Conservation (phyloP, 2,113 vertebrate species). For the Dicaeum eximium region DNA sequence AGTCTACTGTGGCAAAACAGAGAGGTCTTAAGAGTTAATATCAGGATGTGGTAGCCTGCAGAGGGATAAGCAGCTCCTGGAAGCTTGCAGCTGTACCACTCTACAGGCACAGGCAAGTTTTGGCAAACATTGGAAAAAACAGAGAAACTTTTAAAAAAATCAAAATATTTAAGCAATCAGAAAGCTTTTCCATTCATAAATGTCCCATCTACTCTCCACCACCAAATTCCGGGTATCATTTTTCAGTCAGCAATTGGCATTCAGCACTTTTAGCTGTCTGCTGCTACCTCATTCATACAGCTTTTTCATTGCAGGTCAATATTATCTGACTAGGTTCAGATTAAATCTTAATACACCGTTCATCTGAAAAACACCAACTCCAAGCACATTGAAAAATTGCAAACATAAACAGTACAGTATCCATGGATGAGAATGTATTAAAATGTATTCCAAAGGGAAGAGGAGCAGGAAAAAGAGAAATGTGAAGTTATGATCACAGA, state of each 20-base stretch:
- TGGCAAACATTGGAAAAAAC: background rate
- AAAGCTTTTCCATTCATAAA: slow-evolving; percentile 22
- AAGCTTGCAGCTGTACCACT: background rate
- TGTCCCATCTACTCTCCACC: slow-evolving; percentile 5
- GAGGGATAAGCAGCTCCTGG: background rate
- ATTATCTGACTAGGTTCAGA: slow-evolving; percentile 50
- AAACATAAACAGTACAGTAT: slow-evolving; percentile 26
- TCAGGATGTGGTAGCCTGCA: background rate
- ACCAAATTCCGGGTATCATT: slow-evolving; percentile 45
- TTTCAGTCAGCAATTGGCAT: slow-evolving; percentile 47
- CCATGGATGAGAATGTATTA: background rate
- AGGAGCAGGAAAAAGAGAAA: background rate
- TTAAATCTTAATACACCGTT: slow-evolving; percentile 48
- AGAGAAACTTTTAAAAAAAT: background rate
- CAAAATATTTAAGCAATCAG: slow-evolving; percentile 15
- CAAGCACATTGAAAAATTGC: slow-evolving; percentile 27
- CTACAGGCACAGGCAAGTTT: background rate
- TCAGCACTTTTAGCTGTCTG: slow-evolving; percentile 39
- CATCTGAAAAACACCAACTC: slow-evolving; percentile 30
- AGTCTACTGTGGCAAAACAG: background rate
- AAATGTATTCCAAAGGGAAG: slow-evolving; percentile 4
- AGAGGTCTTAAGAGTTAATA: background rate
- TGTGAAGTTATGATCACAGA: background rate
- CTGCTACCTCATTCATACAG: slow-evolving; percentile 44
- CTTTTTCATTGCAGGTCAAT: slow-evolving; percentile 53